Conservation (phyloP, 2,797 vertebrate species). For the Spheniscus humboldti region DNA sequence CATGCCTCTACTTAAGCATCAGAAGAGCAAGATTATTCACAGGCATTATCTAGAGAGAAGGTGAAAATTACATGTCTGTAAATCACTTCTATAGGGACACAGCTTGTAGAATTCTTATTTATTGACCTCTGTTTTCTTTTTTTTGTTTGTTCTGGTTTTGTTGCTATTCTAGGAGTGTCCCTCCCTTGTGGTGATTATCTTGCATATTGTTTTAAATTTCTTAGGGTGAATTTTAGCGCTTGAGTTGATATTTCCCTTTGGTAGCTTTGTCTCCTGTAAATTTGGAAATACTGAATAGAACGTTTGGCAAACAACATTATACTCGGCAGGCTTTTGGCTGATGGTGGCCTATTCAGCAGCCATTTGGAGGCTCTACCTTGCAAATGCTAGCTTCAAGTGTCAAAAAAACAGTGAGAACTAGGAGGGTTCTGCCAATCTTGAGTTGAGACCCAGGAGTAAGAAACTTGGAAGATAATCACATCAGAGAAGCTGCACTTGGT, state of each 20-base stretch:
- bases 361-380: conserved; percentile 18
- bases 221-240: not conserved
- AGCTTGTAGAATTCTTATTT: not conserved
- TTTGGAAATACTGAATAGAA: not conserved
- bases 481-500: not conserved
- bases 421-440: conserved; percentile 13
- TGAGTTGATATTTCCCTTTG: not conserved
- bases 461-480: conserved; percentile 31
- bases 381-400: conserved; percentile 45
- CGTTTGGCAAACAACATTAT: conserved; percentile 37
- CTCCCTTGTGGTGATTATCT: not conserved
- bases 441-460: conserved; percentile 49
- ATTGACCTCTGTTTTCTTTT: not conserved
- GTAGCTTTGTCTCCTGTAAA: not conserved
- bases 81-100: not conserved
- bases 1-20: not conserved
- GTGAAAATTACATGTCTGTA: not conserved
- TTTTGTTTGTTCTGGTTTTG: not conserved
- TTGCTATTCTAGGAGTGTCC: not conserved
- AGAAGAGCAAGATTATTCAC: not conserved
- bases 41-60: not conserved
- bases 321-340: conserved; percentile 17
- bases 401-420: conserved; percentile 19
- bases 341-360: not conserved
- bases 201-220: not conserved